Base-by-base conservation (phyloP, 2,888 invertebrate species). In the Pristionchus mayeri region DNA sequence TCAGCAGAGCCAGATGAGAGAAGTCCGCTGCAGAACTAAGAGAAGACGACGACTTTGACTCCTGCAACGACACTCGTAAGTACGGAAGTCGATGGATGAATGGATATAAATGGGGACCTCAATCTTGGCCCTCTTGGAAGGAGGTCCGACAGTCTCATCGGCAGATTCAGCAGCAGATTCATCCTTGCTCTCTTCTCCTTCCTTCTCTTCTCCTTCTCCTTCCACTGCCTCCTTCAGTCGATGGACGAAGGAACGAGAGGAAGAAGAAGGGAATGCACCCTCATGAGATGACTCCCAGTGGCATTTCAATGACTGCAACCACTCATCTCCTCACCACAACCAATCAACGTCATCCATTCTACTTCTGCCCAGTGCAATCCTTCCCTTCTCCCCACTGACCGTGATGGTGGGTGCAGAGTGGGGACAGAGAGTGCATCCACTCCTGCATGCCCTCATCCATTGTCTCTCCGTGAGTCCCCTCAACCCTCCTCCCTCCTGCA, bases 281-380 rank as follows among this genome's bases (percentile, higher is more conserved):
- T 83, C 67, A 83, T 89, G 89, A 0, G 85, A 71, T n/a, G 88
- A 87, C 81, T 88, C 88, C 54, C 86, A 89, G 78, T 89, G 89
- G 13, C 86, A 57, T 44, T 88, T 87, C 18, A 89, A 48, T 0
- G 86, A 85, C 87, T 86, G 71, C 34, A 85, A 52, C 40, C n/a
- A 67, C 7, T 34, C 44, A 30, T 30, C 24, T 83, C 57, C 6
- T 57, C 57, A n/a, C 21, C n/a, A 57, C n/a, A 57, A 24, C 21
- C n/a, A 78, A n/a, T n/a, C n/a, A n/a, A n/a, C n/a, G n/a, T n/a
- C n/a, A n/a, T n/a, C n/a, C n/a, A n/a, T n/a, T n/a, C n/a, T n/a
- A n/a, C n/a, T n/a, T n/a, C n/a, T n/a, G n/a, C n/a, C n/a, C n/a
- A n/a, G n/a, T n/a, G n/a, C n/a, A n/a, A n/a, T n/a, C n/a, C n/a